Evolutionary conservation across 2,797 vertebrate genomes (phyloP).

Genomic region (Urocyon cinereoargenteus): DNA sequence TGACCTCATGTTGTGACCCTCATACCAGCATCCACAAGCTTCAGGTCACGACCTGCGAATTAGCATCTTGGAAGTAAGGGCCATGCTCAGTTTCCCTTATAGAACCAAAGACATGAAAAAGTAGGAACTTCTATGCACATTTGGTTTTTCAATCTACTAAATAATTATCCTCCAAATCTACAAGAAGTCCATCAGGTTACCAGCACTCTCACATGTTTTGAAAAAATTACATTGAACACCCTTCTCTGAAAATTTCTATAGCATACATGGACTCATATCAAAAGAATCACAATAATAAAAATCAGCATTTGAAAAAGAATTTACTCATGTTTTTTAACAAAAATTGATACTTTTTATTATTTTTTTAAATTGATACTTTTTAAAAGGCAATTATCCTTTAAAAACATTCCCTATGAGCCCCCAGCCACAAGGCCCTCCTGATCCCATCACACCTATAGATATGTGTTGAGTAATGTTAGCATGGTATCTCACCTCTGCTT

Average conservation of each 20-base stretch:
- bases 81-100: slow-evolving; percentile 82
- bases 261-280: slow-evolving; percentile 2
- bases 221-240: slow-evolving; percentile 71
- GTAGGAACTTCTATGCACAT: slow-evolving; percentile 68
- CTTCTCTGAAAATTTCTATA: slow-evolving; percentile 51
- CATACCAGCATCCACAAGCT: slow-evolving; percentile 86
- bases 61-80: slow-evolving; percentile 85
- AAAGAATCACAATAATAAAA: slow-evolving; percentile 61
- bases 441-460: background rate
- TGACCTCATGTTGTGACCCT: slow-evolving; percentile 86
- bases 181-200: slow-evolving; percentile 76
- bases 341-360: background rate
- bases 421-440: background rate
- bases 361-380: slow-evolving; percentile 34
- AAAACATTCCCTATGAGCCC: slow-evolving; percentile 42
- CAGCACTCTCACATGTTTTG: slow-evolving; percentile 61
- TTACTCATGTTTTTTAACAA: slow-evolving; percentile 25
- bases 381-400: slow-evolving; percentile 36
- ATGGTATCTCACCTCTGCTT: background rate
- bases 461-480: background rate
- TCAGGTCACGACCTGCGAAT: slow-evolving; percentile 86
- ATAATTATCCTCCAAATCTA: slow-evolving; percentile 74
- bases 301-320: slow-evolving; percentile 16
- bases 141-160: slow-evolving; percentile 68
- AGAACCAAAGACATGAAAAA: slow-evolving; percentile 79